A percentile compares a stretch with the other conserved stretches of the same genome.
Conservation (phyloP, 2,113 vertebrate species). For the Phycodurus eques region DNA sequence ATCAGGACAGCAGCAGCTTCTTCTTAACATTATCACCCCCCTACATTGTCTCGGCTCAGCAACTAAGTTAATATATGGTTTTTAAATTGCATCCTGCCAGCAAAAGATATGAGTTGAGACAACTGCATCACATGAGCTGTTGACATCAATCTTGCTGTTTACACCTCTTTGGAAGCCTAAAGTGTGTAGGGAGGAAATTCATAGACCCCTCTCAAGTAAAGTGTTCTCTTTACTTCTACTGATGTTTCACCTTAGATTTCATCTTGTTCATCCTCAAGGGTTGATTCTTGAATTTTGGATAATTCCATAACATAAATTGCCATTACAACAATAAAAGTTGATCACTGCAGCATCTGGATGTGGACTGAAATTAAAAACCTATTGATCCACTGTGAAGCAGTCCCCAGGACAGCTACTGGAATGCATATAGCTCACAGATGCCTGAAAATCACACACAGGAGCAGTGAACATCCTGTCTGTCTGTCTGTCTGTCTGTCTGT, state of each 20-base stretch:
- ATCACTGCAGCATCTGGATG: constrained; percentile 22
- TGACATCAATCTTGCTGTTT: constrained; percentile 51
- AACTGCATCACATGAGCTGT: constrained; percentile 40
- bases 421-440: constrained; percentile 45
- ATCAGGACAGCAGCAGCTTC: neutral
- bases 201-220: constrained; percentile 34
- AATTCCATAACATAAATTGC: neutral
- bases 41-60: constrained; percentile 12
- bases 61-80: constrained; percentile 9
- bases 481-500: too few relatives aligned
- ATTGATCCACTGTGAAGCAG: constrained; percentile 50
- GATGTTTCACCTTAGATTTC: constrained; percentile 35
- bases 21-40: constrained; percentile 8
- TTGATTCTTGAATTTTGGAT: neutral
- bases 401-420: constrained; percentile 54
- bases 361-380: constrained; percentile 52
- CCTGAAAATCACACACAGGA: constrained; percentile 30
- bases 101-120: constrained; percentile 35
- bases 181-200: constrained; percentile 26
- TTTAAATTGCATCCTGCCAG: constrained; percentile 35
- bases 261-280: constrained; percentile 21
- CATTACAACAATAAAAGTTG: neutral
- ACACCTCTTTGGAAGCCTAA: constrained; percentile 38
- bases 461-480: constrained; percentile 51
- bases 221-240: constrained; percentile 34